Percentiles rank a stretch among this genome's conserved stretches.
phyloP scores from a whole-genome alignment of 2,888 invertebrate species.

The Sympetrum striolatum region DNA sequence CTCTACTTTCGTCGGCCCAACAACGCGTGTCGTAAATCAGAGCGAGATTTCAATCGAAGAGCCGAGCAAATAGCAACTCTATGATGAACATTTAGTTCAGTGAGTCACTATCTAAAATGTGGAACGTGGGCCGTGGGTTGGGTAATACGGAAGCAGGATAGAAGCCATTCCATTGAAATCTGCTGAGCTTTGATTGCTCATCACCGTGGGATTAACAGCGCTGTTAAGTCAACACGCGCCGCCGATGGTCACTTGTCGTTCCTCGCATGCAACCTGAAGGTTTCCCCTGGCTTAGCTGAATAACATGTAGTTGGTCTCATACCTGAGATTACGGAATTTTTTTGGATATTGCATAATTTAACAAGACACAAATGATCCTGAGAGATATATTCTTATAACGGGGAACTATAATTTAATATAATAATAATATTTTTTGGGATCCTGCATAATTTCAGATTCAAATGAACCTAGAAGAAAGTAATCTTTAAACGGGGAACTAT shows the following conservation, averaged over 20 bases:
- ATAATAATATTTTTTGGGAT: too few species aligned
- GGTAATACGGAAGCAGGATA: not conserved
- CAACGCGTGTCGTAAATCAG: not conserved
- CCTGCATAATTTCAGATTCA: too few species aligned
- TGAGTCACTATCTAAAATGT: not conserved
- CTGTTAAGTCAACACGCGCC: not conserved
- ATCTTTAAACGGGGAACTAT: too few species aligned
- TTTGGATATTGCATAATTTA: too few species aligned
- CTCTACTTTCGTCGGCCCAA: not conserved
- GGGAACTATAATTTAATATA: too few species aligned
- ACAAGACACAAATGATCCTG: too few species aligned
- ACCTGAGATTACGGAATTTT: not conserved
- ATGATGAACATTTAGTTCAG: not conserved
- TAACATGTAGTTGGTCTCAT: not conserved
- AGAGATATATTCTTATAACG: too few species aligned
- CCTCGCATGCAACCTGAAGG: not conserved
- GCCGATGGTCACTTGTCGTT: not conserved
- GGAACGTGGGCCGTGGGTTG: not conserved
- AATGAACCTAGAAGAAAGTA: too few species aligned
- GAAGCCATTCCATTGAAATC: not conserved
- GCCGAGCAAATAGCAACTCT: not conserved
- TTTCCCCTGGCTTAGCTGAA: not conserved
- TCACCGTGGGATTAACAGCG: not conserved
- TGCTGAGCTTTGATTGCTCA: not conserved
- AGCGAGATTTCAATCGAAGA: not conserved